phyloP scores from a whole-genome alignment of 2,888 invertebrate species.

The Diloba caeruleocephala region DNA sequence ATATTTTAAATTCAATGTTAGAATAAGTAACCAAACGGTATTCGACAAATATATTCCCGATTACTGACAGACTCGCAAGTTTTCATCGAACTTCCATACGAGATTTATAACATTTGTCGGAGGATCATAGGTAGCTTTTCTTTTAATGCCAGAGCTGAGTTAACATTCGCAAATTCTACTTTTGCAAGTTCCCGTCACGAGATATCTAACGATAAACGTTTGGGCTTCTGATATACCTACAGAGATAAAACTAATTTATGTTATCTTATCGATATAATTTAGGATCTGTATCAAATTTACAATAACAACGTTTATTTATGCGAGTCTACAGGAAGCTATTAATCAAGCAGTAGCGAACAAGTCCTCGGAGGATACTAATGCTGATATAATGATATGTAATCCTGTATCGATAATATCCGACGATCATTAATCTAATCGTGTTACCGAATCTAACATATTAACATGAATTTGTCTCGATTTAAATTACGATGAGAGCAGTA shows the following conservation, averaged over 20 bases:
- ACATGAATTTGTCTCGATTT: conserved; percentile 28
- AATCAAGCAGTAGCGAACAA: conserved; percentile 40
- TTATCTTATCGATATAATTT: conserved; percentile 11
- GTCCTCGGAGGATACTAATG: conserved; percentile 22
- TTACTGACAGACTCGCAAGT: no score
- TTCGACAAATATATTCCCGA: no score
- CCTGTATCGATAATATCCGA: conserved; percentile 15
- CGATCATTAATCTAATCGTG: conserved; percentile 35
- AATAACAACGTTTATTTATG: conserved; percentile 13
- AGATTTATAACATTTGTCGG: no score
- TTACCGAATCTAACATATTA: conserved; percentile 23
- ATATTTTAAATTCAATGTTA: no score
- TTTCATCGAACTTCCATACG: no score
- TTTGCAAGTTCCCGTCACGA: no score
- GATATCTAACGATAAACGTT: conserved; percentile 10
- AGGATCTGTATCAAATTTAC: conserved; percentile 7
- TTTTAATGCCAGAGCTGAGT: no score
- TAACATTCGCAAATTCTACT: no score
- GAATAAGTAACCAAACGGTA: no score
- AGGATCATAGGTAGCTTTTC: no score
- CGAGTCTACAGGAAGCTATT: conserved; percentile 32
- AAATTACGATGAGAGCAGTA: conserved; percentile 3
- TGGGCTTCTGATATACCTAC: neutral
- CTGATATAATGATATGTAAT: conserved; percentile 27
- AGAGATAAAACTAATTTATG: conserved; percentile 13